Evolutionary conservation across 2,888 invertebrate genomes (phyloP).

Genomic region (Synergus laeviventris): DNA sequence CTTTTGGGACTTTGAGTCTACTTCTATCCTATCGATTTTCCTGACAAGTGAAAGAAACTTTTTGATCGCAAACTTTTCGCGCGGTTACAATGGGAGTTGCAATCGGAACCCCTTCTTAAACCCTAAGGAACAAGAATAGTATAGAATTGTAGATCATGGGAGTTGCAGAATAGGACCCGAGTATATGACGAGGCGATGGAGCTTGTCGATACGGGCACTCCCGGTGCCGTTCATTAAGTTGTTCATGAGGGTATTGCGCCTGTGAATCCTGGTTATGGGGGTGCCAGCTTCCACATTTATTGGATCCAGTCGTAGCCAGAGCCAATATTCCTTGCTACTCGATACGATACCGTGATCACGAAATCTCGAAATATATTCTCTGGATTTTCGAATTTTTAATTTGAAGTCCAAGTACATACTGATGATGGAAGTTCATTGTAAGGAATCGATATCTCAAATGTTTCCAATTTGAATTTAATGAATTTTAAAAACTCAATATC

Average conservation of each 20-base stretch:
- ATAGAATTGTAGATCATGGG: constrained; percentile 23
- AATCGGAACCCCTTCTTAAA: constrained; percentile 13
- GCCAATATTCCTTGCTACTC: constrained; percentile 44
- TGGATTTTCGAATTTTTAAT: background rate
- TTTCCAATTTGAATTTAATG: background rate
- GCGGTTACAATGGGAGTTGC: background rate
- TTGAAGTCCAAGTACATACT: background rate
- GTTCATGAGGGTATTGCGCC: constrained; percentile 52
- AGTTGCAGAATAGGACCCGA: constrained; percentile 27
- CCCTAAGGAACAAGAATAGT: background rate
- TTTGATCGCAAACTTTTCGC: constrained; percentile 38
- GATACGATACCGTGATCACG: background rate
- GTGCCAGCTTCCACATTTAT: constrained; percentile 55
- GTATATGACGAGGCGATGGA: constrained; percentile 47
- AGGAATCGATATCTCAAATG: background rate
- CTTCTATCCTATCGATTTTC: constrained; percentile 22
- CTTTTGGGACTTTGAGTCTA: constrained; percentile 6
- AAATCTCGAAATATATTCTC: background rate
- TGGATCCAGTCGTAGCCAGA: constrained; percentile 47
- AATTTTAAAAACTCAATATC: background rate
- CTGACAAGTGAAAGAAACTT: constrained; percentile 15
- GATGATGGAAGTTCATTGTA: background rate
- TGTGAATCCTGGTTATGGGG: constrained; percentile 57
- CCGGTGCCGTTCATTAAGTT: constrained; percentile 57
- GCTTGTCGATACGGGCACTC: constrained; percentile 59